phyloP scores from a whole-genome alignment of 1,140 invertebrate species.

The Drosophila parabipectinata region DNA sequence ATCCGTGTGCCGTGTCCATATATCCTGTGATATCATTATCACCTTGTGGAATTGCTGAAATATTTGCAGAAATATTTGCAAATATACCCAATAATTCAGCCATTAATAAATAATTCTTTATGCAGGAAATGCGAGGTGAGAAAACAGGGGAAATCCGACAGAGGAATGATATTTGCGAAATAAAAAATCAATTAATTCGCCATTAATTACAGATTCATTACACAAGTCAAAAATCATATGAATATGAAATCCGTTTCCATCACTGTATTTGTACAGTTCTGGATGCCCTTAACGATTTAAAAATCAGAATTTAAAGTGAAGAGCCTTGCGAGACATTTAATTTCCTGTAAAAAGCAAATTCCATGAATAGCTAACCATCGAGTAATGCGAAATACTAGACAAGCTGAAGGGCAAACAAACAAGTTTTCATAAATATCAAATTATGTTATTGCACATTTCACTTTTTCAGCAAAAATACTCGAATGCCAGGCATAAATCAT shows the following conservation, averaged over 20 bases:
- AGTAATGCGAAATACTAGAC: neutral
- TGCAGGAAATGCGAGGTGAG: constrained; percentile 33
- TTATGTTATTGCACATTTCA: constrained; percentile 16
- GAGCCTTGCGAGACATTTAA: neutral
- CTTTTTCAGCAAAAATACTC: constrained; percentile 7
- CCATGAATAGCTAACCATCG: constrained; percentile 14
- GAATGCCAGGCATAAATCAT: constrained; percentile 8
- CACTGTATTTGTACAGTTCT: neutral
- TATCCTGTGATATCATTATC: constrained; percentile 47
- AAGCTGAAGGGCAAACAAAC: neutral
- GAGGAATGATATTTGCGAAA: constrained; percentile 32
- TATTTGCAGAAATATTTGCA: constrained; percentile 41
- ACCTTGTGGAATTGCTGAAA: constrained; percentile 28
- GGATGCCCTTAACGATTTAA: neutral
- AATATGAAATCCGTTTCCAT: constrained; percentile 10
- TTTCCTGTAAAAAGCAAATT: constrained; percentile 3
- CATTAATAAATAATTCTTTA: constrained; percentile 42
- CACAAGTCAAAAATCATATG: constrained; percentile 24
- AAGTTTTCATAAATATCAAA: constrained; percentile 27
- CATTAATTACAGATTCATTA: constrained; percentile 53
- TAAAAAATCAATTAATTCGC: constrained; percentile 54
- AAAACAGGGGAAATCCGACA: constrained; percentile 30
- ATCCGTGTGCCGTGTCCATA: neutral
- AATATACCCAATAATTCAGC: constrained; percentile 31
- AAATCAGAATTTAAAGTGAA: neutral